Conservation (phyloP, 1,140 invertebrate genomes). For the Lepidostoma basale region DNA sequence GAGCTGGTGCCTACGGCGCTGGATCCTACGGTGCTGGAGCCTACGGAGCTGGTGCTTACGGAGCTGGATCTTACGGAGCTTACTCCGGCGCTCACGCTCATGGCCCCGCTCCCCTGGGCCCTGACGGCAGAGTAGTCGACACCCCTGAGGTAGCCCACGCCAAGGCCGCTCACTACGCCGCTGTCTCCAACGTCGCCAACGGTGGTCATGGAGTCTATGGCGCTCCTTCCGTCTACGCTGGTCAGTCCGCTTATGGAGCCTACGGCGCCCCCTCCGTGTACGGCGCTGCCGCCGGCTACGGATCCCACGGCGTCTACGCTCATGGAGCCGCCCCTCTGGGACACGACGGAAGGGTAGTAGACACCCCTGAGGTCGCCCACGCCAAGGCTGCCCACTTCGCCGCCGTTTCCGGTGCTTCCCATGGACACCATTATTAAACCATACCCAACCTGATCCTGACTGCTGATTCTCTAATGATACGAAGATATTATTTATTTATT, state of each 20-base stretch:
- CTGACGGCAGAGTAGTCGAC: conserved; percentile 40
- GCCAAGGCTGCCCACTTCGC: too few relatives aligned
- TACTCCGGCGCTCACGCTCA: conserved; percentile 24
- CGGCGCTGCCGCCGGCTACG: background rate
- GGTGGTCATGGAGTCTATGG: conserved; percentile 49
- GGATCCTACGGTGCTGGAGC: conserved; percentile 10
- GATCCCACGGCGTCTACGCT: conserved; percentile 5
- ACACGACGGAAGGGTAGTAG: too few relatives aligned
- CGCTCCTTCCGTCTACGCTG: background rate
- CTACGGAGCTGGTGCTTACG: conserved; percentile 42
- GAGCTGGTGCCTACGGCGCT: conserved; percentile 46
- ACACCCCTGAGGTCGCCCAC: too few relatives aligned
- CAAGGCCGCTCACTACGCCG: conserved; percentile 38
- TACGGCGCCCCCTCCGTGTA: background rate
- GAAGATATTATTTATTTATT: too few relatives aligned
- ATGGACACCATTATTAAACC: too few relatives aligned
- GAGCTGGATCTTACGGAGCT: background rate
- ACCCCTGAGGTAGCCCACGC: conserved; percentile 40
- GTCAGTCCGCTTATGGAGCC: conserved; percentile 48
- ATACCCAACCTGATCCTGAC: too few relatives aligned
- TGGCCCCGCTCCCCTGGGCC: conserved; percentile 37
- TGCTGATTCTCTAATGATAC: too few relatives aligned
- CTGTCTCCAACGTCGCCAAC: conserved; percentile 21
- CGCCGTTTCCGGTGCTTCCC: too few relatives aligned
- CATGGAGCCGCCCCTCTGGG: conserved; percentile 51